phyloP scores from a whole-genome alignment of 1,140 invertebrate species.

The Diplogasteroides magnus region DNA sequence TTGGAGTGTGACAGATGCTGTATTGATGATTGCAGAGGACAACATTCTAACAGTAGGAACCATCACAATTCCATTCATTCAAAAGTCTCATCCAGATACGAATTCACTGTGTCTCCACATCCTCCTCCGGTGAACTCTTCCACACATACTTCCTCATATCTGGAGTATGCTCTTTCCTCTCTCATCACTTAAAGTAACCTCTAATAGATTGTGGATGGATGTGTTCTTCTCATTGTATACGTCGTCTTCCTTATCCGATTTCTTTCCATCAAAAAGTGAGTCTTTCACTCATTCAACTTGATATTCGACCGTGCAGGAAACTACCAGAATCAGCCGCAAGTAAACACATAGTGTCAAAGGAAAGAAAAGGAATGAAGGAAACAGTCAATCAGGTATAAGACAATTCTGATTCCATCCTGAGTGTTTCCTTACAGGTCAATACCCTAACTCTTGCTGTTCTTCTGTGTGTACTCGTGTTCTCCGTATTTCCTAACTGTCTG shows the following conservation, averaged over 20 bases:
- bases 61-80: not conserved
- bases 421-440: conserved; percentile 13
- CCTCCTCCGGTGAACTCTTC: conserved; percentile 17
- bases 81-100: conserved; percentile 10
- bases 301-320: too few relatives aligned
- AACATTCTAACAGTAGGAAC: conserved; percentile 11
- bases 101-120: conserved; percentile 22
- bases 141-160: conserved; percentile 15
- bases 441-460: conserved; percentile 21
- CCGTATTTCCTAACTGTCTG: conserved; percentile 19
- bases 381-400: not conserved
- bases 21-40: conserved; percentile 19
- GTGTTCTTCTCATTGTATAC: not conserved
- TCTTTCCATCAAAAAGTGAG: not conserved
- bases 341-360: not conserved
- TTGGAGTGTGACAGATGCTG: conserved; percentile 9
- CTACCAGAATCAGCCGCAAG: too few relatives aligned
- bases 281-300: too few relatives aligned
- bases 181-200: too few relatives aligned
- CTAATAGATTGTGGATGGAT: not conserved
- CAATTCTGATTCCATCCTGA: not conserved
- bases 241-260: not conserved
- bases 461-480: conserved; percentile 18
- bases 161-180: too few relatives aligned
- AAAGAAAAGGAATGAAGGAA: not conserved